phyloP scores from a whole-genome alignment of 1,140 invertebrate genomes.

The Amyelois transitella region DNA sequence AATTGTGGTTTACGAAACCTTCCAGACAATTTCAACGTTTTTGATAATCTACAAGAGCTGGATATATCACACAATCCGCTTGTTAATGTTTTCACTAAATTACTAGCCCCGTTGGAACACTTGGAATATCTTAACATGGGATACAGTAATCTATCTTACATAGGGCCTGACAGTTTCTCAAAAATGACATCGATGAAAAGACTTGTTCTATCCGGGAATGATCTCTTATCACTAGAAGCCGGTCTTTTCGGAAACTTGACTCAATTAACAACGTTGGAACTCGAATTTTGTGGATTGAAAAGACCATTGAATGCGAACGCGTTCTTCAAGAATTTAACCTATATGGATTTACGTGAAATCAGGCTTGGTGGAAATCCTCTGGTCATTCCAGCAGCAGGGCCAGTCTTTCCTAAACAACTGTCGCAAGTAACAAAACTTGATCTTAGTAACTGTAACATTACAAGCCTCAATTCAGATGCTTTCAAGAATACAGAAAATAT shows the following conservation, averaged over 20 bases:
- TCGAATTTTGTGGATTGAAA: conserved; percentile 81
- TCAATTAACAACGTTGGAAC: conserved; percentile 78
- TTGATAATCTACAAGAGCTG: conserved; percentile 79
- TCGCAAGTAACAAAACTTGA: conserved; percentile 79
- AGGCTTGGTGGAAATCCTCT: conserved; percentile 81
- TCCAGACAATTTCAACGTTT: conserved; percentile 79
- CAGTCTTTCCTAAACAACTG: conserved; percentile 78
- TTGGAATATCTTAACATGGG: conserved; percentile 84
- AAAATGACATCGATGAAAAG: conserved; percentile 81
- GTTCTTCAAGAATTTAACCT: conserved; percentile 79
- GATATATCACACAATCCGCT: conserved; percentile 83
- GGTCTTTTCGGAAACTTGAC: conserved; percentile 82
- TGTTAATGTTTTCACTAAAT: conserved; percentile 79
- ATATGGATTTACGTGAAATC: conserved; percentile 80
- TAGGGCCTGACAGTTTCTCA: conserved; percentile 80
- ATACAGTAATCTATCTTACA: conserved; percentile 80
- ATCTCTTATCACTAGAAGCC: conserved; percentile 79
- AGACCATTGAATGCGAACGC: conserved; percentile 78
- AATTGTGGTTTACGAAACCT: conserved; percentile 79
- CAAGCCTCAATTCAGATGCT: conserved; percentile 76
- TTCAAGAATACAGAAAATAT: conserved; percentile 78
- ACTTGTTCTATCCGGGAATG: conserved; percentile 81
- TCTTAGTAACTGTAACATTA: conserved; percentile 79
- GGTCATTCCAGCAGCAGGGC: conserved; percentile 73
- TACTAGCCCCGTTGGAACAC: conserved; percentile 79